Percentiles rank a stretch among this genome's conserved stretches.
Evolutionary conservation across 2,888 invertebrate species (phyloP).

Genomic region (Hyppa rectilinea): DNA sequence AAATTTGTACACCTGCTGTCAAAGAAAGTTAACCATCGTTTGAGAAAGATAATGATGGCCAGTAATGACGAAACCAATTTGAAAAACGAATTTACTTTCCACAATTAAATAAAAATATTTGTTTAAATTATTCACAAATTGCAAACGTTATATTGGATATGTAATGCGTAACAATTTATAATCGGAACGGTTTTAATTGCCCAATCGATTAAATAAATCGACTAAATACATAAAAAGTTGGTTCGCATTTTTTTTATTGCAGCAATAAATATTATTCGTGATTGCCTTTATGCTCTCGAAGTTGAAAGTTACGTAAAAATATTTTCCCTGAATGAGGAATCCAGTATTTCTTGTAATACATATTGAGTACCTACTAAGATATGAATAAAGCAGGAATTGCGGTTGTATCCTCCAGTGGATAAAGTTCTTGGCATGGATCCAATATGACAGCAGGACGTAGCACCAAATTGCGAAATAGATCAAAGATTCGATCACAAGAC

Average conservation of each 20-base stretch:
- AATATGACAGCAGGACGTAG: constrained; percentile 25
- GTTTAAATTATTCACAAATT: constrained; percentile 34
- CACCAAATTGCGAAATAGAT: constrained; percentile 18
- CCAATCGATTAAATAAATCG: constrained; percentile 33
- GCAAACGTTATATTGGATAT: constrained; percentile 25
- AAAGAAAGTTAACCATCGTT: constrained; percentile 37
- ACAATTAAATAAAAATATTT: constrained; percentile 48
- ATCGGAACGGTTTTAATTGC: constrained; percentile 32
- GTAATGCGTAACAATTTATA: constrained; percentile 26
- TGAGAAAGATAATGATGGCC: constrained; percentile 16
- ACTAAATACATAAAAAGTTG: constrained; percentile 11
- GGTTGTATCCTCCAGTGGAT: neutral
- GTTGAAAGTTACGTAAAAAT: neutral
- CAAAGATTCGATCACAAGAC: constrained; percentile 18
- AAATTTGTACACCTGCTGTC: constrained; percentile 40
- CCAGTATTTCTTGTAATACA: neutral
- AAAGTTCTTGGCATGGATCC: constrained; percentile 33
- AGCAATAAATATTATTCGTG: neutral
- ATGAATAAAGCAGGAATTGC: constrained; percentile 22
- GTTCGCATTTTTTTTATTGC: neutral
- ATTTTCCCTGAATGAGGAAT: neutral
- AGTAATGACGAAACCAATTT: constrained; percentile 42
- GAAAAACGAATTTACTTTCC: constrained; percentile 34
- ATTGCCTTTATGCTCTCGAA: neutral
- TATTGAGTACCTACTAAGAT: constrained; percentile 9